Evolutionary conservation across 2,113 vertebrate species (phyloP), one percentile per base, ranked within the genome.

Genomic region (Leucosticte australis): DNA sequence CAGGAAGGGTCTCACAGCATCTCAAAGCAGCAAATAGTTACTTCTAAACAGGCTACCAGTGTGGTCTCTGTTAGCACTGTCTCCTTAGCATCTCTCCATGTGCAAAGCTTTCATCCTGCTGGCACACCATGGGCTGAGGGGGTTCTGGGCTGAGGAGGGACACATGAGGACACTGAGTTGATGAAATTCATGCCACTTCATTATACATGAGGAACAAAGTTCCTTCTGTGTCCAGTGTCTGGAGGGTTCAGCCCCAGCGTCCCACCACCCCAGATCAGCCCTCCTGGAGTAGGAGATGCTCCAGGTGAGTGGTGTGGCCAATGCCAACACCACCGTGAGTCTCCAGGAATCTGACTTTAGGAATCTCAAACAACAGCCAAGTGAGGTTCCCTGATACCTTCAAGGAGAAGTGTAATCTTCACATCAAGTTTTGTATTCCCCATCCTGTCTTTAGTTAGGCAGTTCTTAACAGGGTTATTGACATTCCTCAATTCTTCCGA

Each of bases 161-260:
- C 46, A 27, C 37, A 7, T 0, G 2, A 69, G 53, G 53, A 92
- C 31, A 28, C 1, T 0, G 31, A 73, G 52, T 42, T 27, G 50
- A 70, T 67, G 18, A 42, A 62, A 90, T 63, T 22, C 3, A 0
- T 31, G 6, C 8, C 9, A 7, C 28, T 68, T n/a, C 0, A 0
- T 31, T 44, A 12, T 2, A 46, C 0, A 0, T 10, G 30, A 86
- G 52, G 49, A 85, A 50, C 50, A 77, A 83, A 80, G 20, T 23
- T 86, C 46, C 30, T 80, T 47, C 52, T 30, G 15, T 35, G 44
- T 62, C 12, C 62, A 11, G 33, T 24, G 21, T 37, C 71, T 46
- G 55, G 9, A 50, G 37, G 35, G n/a, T 70, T 42, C 39, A 69
- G 60, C 28, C 69, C n/a, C 56, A 39, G 70, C 4, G 11, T 71